Conservation (phyloP, 2,113 vertebrate species). For the Scopus umbretta region DNA sequence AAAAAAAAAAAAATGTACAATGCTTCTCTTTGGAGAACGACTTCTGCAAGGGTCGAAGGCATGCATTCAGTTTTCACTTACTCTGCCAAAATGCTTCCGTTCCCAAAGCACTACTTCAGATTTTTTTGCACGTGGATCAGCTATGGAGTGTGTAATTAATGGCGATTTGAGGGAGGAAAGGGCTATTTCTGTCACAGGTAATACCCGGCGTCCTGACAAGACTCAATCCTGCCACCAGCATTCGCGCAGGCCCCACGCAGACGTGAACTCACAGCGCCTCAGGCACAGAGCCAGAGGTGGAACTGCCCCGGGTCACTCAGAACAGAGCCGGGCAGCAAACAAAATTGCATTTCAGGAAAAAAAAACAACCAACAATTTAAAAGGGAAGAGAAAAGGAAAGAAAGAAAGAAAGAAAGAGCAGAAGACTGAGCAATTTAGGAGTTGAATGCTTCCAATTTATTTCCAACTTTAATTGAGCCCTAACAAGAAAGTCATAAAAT, state of each 20-base stretch:
- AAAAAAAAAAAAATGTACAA: background rate
- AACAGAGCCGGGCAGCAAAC: background rate
- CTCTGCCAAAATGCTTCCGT: background rate
- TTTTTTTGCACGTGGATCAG: background rate
- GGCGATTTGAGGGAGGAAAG: background rate
- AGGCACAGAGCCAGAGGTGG: background rate
- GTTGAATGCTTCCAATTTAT: background rate
- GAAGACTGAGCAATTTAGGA: background rate
- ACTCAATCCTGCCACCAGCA: background rate
- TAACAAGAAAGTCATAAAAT: background rate
- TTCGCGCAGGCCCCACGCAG: background rate
- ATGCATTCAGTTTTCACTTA: background rate
- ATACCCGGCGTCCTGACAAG: background rate
- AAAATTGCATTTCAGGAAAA: background rate
- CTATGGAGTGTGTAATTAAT: background rate
- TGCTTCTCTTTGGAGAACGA: background rate
- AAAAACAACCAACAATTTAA: too few relatives aligned
- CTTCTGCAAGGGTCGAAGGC: background rate
- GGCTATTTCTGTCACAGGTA: background rate
- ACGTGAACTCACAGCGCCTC: fast-evolving
- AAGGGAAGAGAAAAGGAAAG: too few relatives aligned
- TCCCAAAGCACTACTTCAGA: background rate
- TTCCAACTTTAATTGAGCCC: background rate
- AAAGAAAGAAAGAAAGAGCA: too few relatives aligned
- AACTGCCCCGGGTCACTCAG: fast-evolving